Base-by-base conservation (phyloP, 2,797 vertebrate species). In the Argentina silus region DNA sequence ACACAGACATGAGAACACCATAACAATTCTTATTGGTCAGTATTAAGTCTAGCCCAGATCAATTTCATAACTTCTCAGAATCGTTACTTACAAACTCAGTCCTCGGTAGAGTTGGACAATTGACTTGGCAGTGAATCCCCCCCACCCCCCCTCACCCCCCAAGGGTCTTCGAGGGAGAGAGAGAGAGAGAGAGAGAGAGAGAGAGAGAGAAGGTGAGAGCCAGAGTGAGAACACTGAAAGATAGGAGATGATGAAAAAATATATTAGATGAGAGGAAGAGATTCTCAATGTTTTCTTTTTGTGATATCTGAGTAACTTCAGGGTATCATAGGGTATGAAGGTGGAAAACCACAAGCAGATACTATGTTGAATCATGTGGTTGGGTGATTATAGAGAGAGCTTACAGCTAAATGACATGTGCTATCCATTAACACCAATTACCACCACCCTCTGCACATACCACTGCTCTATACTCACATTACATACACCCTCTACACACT, bases 381-480 rank as follows among this genome's bases (percentile, higher is more conserved):
- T 27, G 45, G 64, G 19, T 51, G 64, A 50, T 27, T 27, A 14
- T 67, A 23, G 47, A 61, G 19, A 51, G 8, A 1, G 21, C 64
- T 23, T 3, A 3, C 2, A 45, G 64, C 64, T 19, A 67, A 21
- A 8, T 7, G 47, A 67, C 64, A 27, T 51, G 12, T 67, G 47
- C 45, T 50, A 50, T 11, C 47, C 64, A 61, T 36, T 61, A 61
- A 61, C 64, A 50, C 12, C 47, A 19, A 67, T 67, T 51, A 67
- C 47, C 45, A 21, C 63, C 8, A 6, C 27, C 23, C 59, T 36
- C 21, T 21, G 21, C 19, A 60, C 19, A 60, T 23, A 11, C 57
- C 19, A 51, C 19, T 6, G 19, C 19, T 60, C 57, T 1, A 19
- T 11, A 11, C 51, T 6, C 17, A 53, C 51, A 51, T 12, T 11